Evolutionary conservation across 2,888 invertebrate genomes (phyloP), one percentile per base, ranked within the genome.

Genomic region (Meiosimyza platycephala): DNA sequence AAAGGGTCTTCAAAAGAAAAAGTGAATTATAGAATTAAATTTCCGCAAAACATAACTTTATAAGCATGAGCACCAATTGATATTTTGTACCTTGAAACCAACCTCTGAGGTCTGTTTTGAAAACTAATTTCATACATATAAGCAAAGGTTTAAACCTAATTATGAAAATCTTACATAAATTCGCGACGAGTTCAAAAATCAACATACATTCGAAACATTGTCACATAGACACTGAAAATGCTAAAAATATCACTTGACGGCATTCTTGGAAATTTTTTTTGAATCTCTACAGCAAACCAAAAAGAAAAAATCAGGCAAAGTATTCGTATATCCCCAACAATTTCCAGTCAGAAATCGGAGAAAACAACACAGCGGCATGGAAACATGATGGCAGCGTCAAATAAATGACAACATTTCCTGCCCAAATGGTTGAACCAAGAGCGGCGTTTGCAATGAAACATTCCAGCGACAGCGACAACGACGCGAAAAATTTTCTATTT

Each of bases 381-480:
- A 22, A 9, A 48, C 52, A 15, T 22, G 15, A 47, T 13, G 54
- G 28, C n/a, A 6, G 28, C 22, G 28, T 57, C 22, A 57, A 22
- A 57, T 18, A 22, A 57, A n/a, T 52, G 16, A 52, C 55, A n/a
- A 64, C 52, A 48, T 22, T 72, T 59, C 60, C 66, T 66, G 70
- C 60, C 72, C 72, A 52, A 66, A 28, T 59, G 66, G 66, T 66
- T 72, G 72, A 71, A 59, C 68, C 18, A 22, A 55, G 55, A 40
- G 28, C 33, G 22, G 22, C 18, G 71, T 28, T 50, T 50, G 47
- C 33, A 48, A 28, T 22, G 55, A 6, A 18, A 62, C 13, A 62
- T 54, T 51, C 54, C 62, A 47, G 70, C 62, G 11, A 60, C 54
- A n/a, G 54, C 1, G 18, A 18, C 54, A 54, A 54, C 15, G 13